Base-by-base conservation (phyloP, 2,888 invertebrate genomes). In the Iselma pallidipennis region DNA sequence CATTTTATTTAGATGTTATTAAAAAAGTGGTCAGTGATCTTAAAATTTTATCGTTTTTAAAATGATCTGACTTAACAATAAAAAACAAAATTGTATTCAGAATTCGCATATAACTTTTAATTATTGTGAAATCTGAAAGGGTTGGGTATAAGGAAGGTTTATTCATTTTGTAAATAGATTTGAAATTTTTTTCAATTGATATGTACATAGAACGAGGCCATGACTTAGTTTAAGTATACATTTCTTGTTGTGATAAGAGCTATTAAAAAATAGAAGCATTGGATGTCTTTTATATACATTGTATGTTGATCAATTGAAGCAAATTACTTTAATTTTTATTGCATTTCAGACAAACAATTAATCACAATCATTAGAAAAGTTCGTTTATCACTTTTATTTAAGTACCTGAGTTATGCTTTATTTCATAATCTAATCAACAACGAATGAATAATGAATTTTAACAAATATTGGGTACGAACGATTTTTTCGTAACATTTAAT, bases 371-470 rank as follows among this genome's bases (percentile, higher is more conserved):
- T 57, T 62, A n/a, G 58, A 65, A 58, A 61, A 57, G 59, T 66
- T 73, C 65, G 65, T 71, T 60, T 42, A n/a, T 7, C 42, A 42
- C 19, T 42, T 60, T 68, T 69, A 67, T 70, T 74, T 74, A 77
- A 78, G 81, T 81, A 81, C 81, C 81, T 81, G 81, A 81, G 72
- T 78, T 78, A 80, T 77, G 78, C 80, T 80, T 79, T 79, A 80
- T 75, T 42, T 70, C 72, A 69, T 74, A 69, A 68, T 70, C 63
- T 68, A 61, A 63, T 63, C 65, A 68, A 67, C 60, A 59, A 65
- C 68, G 69, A 42, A 42, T 19, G 19, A 19, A 19, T 19, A 42
- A n/a, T n/a, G n/a, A n/a, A 19, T 42, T 19, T 21, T 48, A n/a
- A 16, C 4, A 48, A 49, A 49, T 59, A 59, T 55, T 60, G 63